Conservation (phyloP, 2,888 invertebrate genomes). For the Nomada fucata region DNA sequence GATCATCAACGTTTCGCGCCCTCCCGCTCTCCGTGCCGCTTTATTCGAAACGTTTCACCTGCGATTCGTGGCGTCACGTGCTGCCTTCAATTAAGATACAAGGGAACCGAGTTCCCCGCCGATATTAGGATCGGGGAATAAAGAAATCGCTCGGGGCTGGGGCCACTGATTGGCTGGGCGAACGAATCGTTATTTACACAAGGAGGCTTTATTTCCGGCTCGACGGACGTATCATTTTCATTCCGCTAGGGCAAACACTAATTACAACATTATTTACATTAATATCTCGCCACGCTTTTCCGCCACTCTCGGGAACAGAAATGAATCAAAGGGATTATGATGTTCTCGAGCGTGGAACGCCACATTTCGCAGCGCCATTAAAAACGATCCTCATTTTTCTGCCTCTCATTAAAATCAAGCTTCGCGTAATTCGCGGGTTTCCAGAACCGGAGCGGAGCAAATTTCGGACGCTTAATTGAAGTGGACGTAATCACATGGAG, state of each 20-base stretch:
- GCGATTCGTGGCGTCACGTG: constrained; percentile 29
- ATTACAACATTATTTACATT: not conserved
- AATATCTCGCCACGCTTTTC: not conserved
- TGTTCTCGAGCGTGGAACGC: not conserved
- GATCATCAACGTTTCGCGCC: not conserved
- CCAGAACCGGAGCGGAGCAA: not conserved
- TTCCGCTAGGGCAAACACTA: not conserved
- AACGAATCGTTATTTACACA: constrained; percentile 15
- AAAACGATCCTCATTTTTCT: constrained; percentile 1
- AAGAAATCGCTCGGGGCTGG: constrained; percentile 2
- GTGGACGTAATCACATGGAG: constrained; percentile 22
- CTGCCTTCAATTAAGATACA: constrained; percentile 34
- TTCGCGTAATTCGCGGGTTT: constrained; percentile 13
- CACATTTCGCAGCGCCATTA: not conserved
- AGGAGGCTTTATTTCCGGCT: not conserved
- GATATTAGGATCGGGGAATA: constrained; percentile 17
- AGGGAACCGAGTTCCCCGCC: not conserved
- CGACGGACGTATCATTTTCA: not conserved
- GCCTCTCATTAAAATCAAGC: constrained; percentile 34
- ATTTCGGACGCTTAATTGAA: constrained; percentile 39
- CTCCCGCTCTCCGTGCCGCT: not conserved
- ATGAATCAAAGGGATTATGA: not conserved
- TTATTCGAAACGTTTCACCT: not conserved
- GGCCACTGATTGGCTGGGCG: constrained; percentile 6
- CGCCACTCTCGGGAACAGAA: no score